Percentiles rank a stretch among this genome's conserved stretches.
Conservation (phyloP, 2,113 vertebrate species). For the Lophotis ruficrista region DNA sequence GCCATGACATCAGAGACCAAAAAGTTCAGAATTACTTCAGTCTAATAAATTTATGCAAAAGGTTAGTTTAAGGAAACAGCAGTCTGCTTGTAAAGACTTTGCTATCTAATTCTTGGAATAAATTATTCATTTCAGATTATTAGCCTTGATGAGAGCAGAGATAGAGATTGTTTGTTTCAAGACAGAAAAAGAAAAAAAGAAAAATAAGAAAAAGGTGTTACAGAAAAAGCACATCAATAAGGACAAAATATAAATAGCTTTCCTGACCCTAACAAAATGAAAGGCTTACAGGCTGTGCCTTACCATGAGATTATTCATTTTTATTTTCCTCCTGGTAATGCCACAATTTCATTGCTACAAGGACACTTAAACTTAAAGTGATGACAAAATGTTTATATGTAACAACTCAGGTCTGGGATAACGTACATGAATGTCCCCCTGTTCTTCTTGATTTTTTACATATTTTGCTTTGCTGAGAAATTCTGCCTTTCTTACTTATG, state of each 20-base stretch:
- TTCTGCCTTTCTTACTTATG: background rate
- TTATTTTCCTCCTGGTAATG: background rate
- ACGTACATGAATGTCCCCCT: background rate
- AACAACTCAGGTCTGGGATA: background rate
- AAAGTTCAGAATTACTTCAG: background rate
- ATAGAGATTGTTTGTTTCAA: background rate
- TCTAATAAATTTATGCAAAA: background rate
- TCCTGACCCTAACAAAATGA: background rate
- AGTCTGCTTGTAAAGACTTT: background rate
- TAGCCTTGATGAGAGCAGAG: background rate
- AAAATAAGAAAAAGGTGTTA: background rate
- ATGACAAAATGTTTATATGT: background rate
- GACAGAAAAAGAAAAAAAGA: background rate
- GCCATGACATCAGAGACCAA: background rate
- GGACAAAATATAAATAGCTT: background rate
- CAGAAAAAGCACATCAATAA: background rate
- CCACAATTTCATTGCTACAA: background rate
- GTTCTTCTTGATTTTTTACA: background rate
- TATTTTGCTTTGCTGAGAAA: background rate
- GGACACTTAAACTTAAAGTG: background rate
- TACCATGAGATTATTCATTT: background rate
- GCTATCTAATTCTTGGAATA: background rate
- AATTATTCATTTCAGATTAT: conserved; percentile 28
- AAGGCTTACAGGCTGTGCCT: background rate
- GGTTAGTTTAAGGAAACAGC: background rate